Evolutionary conservation across 2,888 invertebrate species (phyloP).

Genomic region (Drosophila kanekoi): DNA sequence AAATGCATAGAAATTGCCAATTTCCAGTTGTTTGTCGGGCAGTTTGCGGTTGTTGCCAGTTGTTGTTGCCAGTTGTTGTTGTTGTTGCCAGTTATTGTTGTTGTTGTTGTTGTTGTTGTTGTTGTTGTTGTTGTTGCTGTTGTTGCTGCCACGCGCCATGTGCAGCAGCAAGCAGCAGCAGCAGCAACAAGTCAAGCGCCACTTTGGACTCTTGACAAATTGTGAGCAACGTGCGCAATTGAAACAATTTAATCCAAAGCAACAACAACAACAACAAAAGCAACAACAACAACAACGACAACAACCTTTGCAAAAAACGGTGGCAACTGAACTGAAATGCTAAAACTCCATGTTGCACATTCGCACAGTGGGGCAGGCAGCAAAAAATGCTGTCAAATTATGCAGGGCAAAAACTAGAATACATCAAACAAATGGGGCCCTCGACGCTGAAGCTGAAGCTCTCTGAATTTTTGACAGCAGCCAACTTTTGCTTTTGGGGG

Average conservation of each 20-base stretch:
- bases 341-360: slow-evolving; percentile 7
- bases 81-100: slow-evolving; percentile 9
- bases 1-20: slow-evolving; percentile 45
- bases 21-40: slow-evolving; percentile 29
- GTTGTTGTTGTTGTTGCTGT: slow-evolving; percentile 7
- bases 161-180: slow-evolving; percentile 27
- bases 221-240: slow-evolving; percentile 70
- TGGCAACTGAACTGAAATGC: slow-evolving; percentile 46
- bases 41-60: slow-evolving; percentile 13
- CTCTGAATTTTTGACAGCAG: too few species aligned
- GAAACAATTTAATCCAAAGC: slow-evolving; percentile 74
- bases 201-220: slow-evolving; percentile 74
- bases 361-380: slow-evolving; percentile 19
- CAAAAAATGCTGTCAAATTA: neutral
- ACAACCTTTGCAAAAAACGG: slow-evolving; percentile 24
- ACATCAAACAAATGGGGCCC: too few species aligned
- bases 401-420: too few species aligned
- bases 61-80: slow-evolving; percentile 3
- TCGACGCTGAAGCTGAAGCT: too few species aligned
- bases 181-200: slow-evolving; percentile 57
- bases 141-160: slow-evolving; percentile 63
- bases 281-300: slow-evolving; percentile 14
- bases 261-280: neutral
- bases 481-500: too few species aligned
- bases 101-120: slow-evolving; percentile 28